Base-by-base conservation (phyloP, 2,888 invertebrate genomes). In the Megamerina dolium region DNA sequence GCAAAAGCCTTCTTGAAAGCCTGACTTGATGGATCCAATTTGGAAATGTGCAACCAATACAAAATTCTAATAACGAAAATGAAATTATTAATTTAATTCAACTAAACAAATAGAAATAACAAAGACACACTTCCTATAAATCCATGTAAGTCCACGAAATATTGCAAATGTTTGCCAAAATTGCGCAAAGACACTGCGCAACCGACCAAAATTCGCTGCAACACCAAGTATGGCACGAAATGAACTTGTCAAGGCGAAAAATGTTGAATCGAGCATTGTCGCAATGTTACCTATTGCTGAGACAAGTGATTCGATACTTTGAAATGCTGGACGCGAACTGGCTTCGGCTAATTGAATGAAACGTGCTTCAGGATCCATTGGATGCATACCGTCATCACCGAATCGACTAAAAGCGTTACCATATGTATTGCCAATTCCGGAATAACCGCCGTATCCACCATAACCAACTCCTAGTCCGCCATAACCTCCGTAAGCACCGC, bases 181-280 rank as follows among this genome's bases (percentile, higher is more conserved):
- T 61, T 91, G 88, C 2, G 85, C 82, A 59, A 97, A 84, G 56
- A 93, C 82, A 4, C 83, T 79, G 48, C 87, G 78, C 45, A 96
- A 73, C 35, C 87, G 77, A 4, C 89, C 86, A 65, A 97, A 87
- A 72, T 96, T 95, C 54, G 97, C 95, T 6, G 95, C 95, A 2
- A 97, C 94, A 46, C 94, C 92, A 38, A 97, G 75, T 51, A 97
- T 89, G 39, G 97, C 96, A 58, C 90, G 79, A 66, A 96, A 97
- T 1, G 96, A 95, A 68, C 88, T 94, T 16, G 93, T 91, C 61
- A 97, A 79, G 3, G 96, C 95, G 65, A 89, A 88, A 69, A 93
- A 95, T 33, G 96, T 95, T 17, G 94, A 95, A 63, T 96, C 96
- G 43, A 97, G 71, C 92, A 97, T 94, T 80, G 93, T 89, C 3